A percentile compares a stretch with the other conserved stretches of the same genome.
Evolutionary conservation across 2,888 invertebrate species (phyloP).

Genomic region (Sinhomidia bicolor): DNA sequence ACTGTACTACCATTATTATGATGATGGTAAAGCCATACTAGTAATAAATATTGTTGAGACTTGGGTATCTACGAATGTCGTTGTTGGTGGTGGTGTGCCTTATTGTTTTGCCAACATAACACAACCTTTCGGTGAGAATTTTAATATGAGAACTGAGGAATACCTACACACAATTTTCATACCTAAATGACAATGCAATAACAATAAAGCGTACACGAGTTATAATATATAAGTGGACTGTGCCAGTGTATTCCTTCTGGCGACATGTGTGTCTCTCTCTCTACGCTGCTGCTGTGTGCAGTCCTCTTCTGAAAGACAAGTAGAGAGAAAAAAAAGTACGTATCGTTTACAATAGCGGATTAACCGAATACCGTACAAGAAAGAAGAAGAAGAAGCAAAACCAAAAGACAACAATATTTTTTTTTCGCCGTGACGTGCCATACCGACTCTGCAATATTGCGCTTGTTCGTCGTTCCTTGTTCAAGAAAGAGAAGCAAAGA

Average conservation of each 20-base stretch:
- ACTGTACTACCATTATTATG: too few species aligned
- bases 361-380: slow-evolving; percentile 66
- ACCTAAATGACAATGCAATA: slow-evolving; percentile 2
- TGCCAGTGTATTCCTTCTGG: slow-evolving; percentile 60
- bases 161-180: slow-evolving; percentile 16
- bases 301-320: background rate
- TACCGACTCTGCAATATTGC: slow-evolving; percentile 42
- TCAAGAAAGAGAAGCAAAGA: background rate
- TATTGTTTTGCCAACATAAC: too few species aligned
- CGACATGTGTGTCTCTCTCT: slow-evolving; percentile 56
- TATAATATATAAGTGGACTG: slow-evolving; percentile 57
- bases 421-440: slow-evolving; percentile 62
- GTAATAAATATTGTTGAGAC: too few species aligned
- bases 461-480: slow-evolving; percentile 1
- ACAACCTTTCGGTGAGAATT: too few species aligned
- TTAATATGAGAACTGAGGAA: background rate
- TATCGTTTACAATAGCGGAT: slow-evolving; percentile 54
- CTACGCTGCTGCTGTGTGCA: background rate
- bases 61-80: too few species aligned
- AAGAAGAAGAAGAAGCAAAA: too few species aligned
- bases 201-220: too few species aligned
- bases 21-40: too few species aligned
- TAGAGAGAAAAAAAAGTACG: background rate
- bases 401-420: slow-evolving; percentile 13
- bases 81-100: too few species aligned